Evolutionary conservation across 2,113 vertebrate genomes (phyloP).

Genomic region (Phalacrocorax pelagicus): DNA sequence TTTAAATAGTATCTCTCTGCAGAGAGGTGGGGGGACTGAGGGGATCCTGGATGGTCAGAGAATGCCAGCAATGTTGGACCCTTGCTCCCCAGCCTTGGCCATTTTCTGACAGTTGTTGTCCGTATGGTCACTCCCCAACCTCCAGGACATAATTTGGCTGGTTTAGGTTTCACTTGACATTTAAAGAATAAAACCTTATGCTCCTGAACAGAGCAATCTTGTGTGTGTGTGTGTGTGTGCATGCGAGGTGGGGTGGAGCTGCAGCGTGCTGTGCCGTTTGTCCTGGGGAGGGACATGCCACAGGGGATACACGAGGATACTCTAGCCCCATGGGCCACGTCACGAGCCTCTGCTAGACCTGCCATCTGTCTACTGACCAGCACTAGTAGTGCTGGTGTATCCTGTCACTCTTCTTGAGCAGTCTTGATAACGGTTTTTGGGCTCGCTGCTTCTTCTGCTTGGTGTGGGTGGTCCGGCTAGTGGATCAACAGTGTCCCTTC

Average conservation of each 20-base stretch:
- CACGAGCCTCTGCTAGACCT: neutral
- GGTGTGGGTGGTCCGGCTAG: neutral
- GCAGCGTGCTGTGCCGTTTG: neutral
- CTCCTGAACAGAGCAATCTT: neutral
- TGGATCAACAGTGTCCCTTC: neutral
- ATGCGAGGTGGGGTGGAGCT: neutral
- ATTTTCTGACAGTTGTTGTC: constrained; percentile 69
- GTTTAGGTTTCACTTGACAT: constrained; percentile 65
- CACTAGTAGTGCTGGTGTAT: neutral
- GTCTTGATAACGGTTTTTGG: accelerated
- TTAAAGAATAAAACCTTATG: constrained; percentile 54
- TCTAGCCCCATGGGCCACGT: neutral
- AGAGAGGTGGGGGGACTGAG: constrained; percentile 28
- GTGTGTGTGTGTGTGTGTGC: neutral
- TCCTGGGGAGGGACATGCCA: neutral
- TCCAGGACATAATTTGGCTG: constrained; percentile 39
- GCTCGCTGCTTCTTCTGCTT: neutral
- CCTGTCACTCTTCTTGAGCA: neutral
- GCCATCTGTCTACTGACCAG: neutral
- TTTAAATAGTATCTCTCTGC: constrained; percentile 76
- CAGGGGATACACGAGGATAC: neutral
- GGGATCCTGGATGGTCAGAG: constrained; percentile 47
- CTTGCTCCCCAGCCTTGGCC: constrained; percentile 24
- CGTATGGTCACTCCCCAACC: neutral
- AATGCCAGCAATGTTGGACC: constrained; percentile 73